Percentiles rank a stretch among this genome's conserved stretches.
Evolutionary conservation across 2,797 vertebrate species (phyloP).

Genomic region (Sciaenops ocellatus): DNA sequence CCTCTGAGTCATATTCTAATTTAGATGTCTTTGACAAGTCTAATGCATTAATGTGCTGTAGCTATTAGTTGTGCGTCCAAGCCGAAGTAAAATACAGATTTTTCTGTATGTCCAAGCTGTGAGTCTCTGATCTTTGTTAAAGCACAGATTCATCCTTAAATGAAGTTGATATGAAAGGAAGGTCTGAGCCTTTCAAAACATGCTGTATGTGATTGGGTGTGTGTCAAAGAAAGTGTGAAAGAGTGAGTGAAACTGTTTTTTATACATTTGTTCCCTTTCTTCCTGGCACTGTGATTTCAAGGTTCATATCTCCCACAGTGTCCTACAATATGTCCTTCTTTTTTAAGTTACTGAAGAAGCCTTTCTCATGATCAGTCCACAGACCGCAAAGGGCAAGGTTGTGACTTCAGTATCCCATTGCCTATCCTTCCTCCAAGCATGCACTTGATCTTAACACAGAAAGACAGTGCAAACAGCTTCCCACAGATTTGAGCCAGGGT

Average conservation of each 20-base stretch:
- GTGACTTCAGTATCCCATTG: constrained; percentile 71
- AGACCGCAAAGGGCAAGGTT: constrained; percentile 80
- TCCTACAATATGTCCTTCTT: constrained; percentile 61
- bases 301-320: constrained; percentile 55
- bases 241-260: constrained; percentile 46
- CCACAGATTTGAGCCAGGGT: constrained; percentile 63
- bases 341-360: constrained; percentile 61
- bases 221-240: constrained; percentile 48
- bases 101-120: background rate
- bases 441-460: constrained; percentile 76
- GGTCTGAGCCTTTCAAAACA: background rate
- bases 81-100: constrained; percentile 33
- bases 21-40: constrained; percentile 84
- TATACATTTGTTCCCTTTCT: constrained; percentile 25
- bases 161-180: constrained; percentile 16
- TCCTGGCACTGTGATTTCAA: constrained; percentile 55
- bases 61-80: constrained; percentile 64
- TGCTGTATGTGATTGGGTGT: constrained; percentile 18
- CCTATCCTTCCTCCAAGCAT: constrained; percentile 74
- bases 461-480: constrained; percentile 76
- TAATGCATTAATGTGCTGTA: constrained; percentile 82
- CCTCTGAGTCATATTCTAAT: constrained; percentile 83
- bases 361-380: constrained; percentile 65
- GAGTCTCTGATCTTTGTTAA: constrained; percentile 22
- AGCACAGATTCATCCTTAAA: background rate